Conservation (phyloP, 2,113 vertebrate species). For the Chamaea fasciata region DNA sequence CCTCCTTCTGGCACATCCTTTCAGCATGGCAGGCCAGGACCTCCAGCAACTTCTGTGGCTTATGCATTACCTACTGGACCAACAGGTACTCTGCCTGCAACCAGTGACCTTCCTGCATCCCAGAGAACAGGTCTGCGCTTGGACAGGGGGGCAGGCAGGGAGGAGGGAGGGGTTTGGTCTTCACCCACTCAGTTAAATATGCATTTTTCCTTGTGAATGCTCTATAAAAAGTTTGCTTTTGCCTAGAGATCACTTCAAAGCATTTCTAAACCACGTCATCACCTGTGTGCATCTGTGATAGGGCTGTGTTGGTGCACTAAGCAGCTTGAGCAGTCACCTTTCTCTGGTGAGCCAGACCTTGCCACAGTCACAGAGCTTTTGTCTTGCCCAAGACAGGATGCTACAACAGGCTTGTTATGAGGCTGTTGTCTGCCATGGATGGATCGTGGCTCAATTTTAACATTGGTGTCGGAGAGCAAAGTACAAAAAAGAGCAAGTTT, state of each 20-base stretch:
- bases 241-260: background rate
- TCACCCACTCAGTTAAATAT: background rate
- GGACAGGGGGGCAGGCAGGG: background rate
- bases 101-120: conserved; percentile 81
- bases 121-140: conserved; percentile 91
- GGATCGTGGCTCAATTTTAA: background rate
- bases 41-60: conserved; percentile 80
- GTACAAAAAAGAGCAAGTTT: background rate
- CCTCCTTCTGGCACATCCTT: conserved; percentile 80
- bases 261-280: background rate
- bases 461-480: background rate
- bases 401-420: background rate
- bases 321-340: background rate
- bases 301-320: background rate
- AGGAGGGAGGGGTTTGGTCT: conserved; percentile 15
- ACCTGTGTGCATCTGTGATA: too few relatives aligned
- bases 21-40: conserved; percentile 92
- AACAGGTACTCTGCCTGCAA: conserved; percentile 90
- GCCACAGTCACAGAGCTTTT: background rate
- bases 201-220: background rate
- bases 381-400: background rate
- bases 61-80: conserved; percentile 82
- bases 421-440: rapidly evolving
- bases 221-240: background rate
- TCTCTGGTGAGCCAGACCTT: background rate